A percentile compares a stretch with the other conserved stretches of the same genome.
These are phyloP conservation scores for Pseudomyrmex flavicornis DNA, from an alignment of 1,140 invertebrate species.

Conservation along the genomic window DNA sequence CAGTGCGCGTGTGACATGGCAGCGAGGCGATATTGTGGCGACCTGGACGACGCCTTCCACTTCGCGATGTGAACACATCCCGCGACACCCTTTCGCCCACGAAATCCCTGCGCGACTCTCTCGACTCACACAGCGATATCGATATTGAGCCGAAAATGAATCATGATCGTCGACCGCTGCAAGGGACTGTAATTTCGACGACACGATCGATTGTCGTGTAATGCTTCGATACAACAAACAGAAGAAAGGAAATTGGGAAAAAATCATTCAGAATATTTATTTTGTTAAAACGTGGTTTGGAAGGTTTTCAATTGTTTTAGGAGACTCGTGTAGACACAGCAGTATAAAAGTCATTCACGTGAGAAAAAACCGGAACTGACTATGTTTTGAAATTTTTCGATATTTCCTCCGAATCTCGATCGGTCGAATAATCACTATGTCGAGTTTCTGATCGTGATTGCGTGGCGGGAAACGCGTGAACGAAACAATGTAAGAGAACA, in stretches of 20 bases:
- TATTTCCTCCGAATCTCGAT: slow-evolving; percentile 1
- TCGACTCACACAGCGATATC: slow-evolving; percentile 1
- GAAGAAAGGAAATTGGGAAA: not conserved
- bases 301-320: not conserved
- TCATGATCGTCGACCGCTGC: slow-evolving; percentile 21
- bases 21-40: slow-evolving; percentile 82
- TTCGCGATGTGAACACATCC: slow-evolving; percentile 75
- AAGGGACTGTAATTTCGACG: slow-evolving; percentile 7
- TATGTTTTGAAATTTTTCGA: not conserved
- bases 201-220: slow-evolving; percentile 21
- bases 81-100: slow-evolving; percentile 48
- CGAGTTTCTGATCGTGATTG: slow-evolving; percentile 22
- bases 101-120: slow-evolving; percentile 33
- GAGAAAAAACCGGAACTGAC: not conserved
- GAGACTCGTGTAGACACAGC: not conserved
- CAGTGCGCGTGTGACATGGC: slow-evolving; percentile 85
- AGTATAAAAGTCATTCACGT: not conserved
- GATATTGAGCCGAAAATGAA: slow-evolving; percentile 12
- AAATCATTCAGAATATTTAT: slow-evolving; percentile 8
- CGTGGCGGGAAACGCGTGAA: slow-evolving; percentile 25
- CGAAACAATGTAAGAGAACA: slow-evolving; percentile 41
- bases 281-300: not conserved
- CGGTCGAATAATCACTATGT: slow-evolving; percentile 13
- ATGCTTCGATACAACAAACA: not conserved
- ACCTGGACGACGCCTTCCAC: slow-evolving; percentile 78